phyloP scores from a whole-genome alignment of 2,797 vertebrate genomes.

The Petrocephalus schoutedeni region DNA sequence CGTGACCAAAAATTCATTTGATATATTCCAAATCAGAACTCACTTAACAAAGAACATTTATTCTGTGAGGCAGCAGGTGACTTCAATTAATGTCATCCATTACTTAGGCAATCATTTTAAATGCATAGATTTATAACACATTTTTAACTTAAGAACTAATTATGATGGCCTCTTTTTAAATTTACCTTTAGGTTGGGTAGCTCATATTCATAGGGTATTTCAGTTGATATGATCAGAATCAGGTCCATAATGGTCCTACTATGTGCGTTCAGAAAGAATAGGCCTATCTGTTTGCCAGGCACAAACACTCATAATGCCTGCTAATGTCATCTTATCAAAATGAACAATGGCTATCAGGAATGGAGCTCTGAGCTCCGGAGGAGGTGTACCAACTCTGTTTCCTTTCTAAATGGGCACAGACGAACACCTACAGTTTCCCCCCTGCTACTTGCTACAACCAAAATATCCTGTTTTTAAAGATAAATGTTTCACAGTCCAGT shows the following conservation, averaged over 20 bases:
- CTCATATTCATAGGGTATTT: not conserved
- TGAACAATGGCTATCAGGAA: not conserved
- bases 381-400: not conserved
- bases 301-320: not conserved
- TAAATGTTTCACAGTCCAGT: not conserved
- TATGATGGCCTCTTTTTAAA: not conserved
- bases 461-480: not conserved
- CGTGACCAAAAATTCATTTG: constrained; percentile 16
- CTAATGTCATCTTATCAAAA: not conserved
- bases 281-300: not conserved
- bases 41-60: not conserved
- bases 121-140: not conserved
- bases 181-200: not conserved
- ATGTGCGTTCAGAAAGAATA: too few relatives aligned
- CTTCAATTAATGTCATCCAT: not conserved
- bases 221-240: not conserved
- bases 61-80: not conserved
- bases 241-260: not conserved
- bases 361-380: not conserved
- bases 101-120: not conserved
- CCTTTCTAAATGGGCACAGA: not conserved
- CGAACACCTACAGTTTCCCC: not conserved
- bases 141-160: not conserved
- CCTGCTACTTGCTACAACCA: not conserved
- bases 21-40: constrained; percentile 9